Evolutionary conservation across 2,888 invertebrate species (phyloP).

Genomic region (Cylloceria caligata): DNA sequence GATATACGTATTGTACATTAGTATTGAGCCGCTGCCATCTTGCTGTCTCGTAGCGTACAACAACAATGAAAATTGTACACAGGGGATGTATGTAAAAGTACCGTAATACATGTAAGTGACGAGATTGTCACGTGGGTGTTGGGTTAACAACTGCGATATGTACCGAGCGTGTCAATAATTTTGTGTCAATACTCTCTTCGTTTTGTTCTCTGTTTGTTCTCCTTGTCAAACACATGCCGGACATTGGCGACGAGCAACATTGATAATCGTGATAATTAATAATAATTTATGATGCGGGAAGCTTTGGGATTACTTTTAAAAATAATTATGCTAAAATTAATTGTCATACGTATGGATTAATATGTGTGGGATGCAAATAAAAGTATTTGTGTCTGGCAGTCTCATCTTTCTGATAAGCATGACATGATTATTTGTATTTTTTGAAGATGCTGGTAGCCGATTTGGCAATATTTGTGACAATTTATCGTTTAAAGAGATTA

Average conservation of each 20-base stretch:
- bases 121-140: slow-evolving; percentile 32
- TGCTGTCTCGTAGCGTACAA: slow-evolving; percentile 84
- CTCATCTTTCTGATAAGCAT: slow-evolving; percentile 8
- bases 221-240: slow-evolving; percentile 54
- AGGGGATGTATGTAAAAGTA: slow-evolving; percentile 32
- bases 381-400: slow-evolving; percentile 12
- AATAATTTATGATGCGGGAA: slow-evolving; percentile 29
- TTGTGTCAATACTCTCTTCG: slow-evolving; percentile 28
- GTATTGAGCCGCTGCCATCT: slow-evolving; percentile 86
- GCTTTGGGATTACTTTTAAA: background rate
- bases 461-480: background rate
- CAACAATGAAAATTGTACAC: slow-evolving; percentile 65
- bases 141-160: slow-evolving; percentile 32
- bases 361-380: slow-evolving; percentile 1
- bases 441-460: background rate
- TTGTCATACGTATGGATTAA: slow-evolving; percentile 2
- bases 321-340: slow-evolving; percentile 36
- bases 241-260: slow-evolving; percentile 50
- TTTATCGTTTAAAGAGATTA: background rate
- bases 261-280: slow-evolving; percentile 41
- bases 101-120: slow-evolving; percentile 24
- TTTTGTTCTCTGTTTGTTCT: slow-evolving; percentile 17
- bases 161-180: slow-evolving; percentile 51
- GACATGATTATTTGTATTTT: background rate
- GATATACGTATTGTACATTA: slow-evolving; percentile 67